Conservation (phyloP, 92 coral and sea anemone species). For the Epizoanthus stellaris region DNA sequence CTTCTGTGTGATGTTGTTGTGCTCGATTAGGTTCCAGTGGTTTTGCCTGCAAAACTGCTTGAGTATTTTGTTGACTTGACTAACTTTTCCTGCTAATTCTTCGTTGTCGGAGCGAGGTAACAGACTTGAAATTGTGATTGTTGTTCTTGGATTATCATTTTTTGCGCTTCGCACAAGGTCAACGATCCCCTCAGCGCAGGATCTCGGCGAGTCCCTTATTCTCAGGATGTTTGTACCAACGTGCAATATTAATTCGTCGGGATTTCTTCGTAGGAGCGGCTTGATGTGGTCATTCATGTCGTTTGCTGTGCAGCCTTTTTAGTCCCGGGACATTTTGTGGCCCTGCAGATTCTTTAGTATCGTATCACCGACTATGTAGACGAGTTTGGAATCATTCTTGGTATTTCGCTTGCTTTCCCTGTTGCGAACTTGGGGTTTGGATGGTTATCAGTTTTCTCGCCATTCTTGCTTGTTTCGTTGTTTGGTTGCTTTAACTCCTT, state of each 20-base stretch:
- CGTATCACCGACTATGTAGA: too few relatives aligned
- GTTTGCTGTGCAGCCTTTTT: neutral
- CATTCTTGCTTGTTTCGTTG: too few relatives aligned
- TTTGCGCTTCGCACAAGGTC: slow-evolving; percentile 12
- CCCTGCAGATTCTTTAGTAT: too few relatives aligned
- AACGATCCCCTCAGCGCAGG: slow-evolving; percentile 35
- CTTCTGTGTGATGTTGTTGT: slow-evolving; percentile 10
- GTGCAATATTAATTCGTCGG: slow-evolving; percentile 34
- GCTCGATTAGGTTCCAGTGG: slow-evolving; percentile 32
- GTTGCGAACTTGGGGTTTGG: too few relatives aligned
- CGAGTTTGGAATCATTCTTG: too few relatives aligned
- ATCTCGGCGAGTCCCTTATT: slow-evolving; percentile 19
- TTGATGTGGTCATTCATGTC: slow-evolving; percentile 32
- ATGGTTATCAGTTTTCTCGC: too few relatives aligned
- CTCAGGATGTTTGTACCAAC: neutral
- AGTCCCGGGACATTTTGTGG: too few relatives aligned
- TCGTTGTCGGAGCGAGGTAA: slow-evolving; percentile 23
- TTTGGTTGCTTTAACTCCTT: too few relatives aligned
- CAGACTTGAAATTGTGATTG: slow-evolving; percentile 1
- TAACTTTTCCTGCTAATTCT: neutral
- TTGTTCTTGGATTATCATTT: neutral
- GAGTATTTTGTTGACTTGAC: slow-evolving; percentile 16
- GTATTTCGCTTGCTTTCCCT: too few relatives aligned
- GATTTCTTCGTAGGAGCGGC: slow-evolving; percentile 24
- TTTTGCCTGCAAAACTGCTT: slow-evolving; percentile 12